phyloP scores from a whole-genome alignment of 2,113 vertebrate genomes.

The Myiagra hebetior region DNA sequence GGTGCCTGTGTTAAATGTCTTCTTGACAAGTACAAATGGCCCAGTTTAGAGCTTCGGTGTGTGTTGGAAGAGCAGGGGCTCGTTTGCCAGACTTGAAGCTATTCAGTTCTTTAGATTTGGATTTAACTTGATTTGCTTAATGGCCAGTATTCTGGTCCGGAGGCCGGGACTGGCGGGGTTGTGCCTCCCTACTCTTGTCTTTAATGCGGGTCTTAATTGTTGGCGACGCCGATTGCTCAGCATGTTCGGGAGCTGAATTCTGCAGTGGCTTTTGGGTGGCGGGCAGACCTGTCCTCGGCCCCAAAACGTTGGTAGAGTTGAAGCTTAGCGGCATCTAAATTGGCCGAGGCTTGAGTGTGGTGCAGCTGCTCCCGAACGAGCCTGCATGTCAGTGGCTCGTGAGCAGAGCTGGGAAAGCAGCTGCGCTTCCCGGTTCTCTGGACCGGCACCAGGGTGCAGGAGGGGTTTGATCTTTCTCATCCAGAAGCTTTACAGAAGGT shows the following conservation, averaged over 20 bases:
- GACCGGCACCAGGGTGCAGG: fast-evolving
- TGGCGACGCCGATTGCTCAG: fast-evolving
- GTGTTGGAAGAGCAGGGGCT: background rate
- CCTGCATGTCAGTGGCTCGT: background rate
- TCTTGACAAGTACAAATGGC: background rate
- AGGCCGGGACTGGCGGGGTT: background rate
- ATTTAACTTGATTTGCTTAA: background rate
- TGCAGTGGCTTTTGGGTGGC: background rate
- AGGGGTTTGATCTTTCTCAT: background rate
- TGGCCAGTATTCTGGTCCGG: background rate
- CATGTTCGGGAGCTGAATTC: background rate
- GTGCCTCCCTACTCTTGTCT: background rate
- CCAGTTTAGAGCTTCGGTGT: background rate
- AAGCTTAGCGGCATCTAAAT: background rate
- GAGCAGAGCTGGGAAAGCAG: background rate
- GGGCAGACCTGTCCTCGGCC: background rate
- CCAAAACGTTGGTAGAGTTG: background rate
- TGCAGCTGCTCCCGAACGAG: background rate
- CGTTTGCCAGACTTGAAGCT: background rate
- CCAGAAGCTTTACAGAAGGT: background rate
- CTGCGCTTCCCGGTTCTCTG: background rate
- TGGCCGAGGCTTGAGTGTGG: background rate
- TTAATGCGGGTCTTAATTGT: background rate
- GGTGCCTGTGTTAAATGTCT: background rate
- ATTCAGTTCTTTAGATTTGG: background rate